phyloP scores from a whole-genome alignment of 2,113 vertebrate species.

The Bubo bubo region DNA sequence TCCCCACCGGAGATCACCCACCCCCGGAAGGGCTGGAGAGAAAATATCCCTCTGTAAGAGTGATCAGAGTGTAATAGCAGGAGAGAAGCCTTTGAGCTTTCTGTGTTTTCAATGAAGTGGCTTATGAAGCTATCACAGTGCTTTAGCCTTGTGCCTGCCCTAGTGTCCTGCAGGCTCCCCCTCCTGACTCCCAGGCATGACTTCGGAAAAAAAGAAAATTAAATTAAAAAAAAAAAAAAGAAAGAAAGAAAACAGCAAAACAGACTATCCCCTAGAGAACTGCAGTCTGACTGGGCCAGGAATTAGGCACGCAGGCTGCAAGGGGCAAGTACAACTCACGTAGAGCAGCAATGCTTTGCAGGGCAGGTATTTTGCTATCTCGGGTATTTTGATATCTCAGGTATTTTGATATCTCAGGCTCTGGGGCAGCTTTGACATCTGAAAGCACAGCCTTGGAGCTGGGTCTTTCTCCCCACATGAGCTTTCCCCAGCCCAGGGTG shows the following conservation, averaged over 20 bases:
- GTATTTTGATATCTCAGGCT: accelerated
- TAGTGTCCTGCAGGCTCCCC: neutral
- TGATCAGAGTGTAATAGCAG: neutral
- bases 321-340: accelerated
- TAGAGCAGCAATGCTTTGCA: neutral
- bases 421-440: accelerated
- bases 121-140: neutral
- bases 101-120: neutral
- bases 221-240: neutral
- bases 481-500: neutral
- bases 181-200: neutral
- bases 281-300: neutral
- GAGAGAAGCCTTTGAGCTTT: neutral
- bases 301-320: accelerated
- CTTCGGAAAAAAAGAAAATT: neutral
- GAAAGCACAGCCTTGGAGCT: neutral
- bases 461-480: neutral
- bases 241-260: neutral
- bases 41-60: neutral
- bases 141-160: neutral
- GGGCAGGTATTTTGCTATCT: neutral
- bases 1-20: neutral
- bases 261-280: neutral
- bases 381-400: no score
- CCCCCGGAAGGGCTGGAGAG: neutral